Conservation (phyloP, 2,888 invertebrate species). For the Brenthis hecate region DNA sequence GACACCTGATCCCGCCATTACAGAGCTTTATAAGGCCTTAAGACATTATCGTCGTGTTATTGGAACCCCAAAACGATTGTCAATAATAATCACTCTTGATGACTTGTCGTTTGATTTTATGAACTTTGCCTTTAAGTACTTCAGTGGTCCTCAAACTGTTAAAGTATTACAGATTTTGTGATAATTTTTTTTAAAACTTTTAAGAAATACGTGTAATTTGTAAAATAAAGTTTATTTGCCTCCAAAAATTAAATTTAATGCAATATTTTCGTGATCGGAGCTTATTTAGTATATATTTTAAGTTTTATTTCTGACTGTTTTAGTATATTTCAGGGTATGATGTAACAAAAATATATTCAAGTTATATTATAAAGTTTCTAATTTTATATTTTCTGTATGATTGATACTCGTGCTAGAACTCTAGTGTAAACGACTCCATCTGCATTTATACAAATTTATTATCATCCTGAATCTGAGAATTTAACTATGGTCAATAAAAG, state of each 20-base stretch:
- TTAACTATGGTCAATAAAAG: background rate
- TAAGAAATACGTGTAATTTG: too few relatives aligned
- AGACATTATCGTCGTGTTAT: conserved; percentile 13
- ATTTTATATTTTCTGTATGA: too few relatives aligned
- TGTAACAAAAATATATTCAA: too few relatives aligned
- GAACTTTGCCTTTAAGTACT: conserved; percentile 3
- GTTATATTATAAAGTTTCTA: too few relatives aligned
- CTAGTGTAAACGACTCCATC: background rate
- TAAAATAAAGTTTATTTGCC: too few relatives aligned
- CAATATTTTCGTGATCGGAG: too few relatives aligned
- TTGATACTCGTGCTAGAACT: too few relatives aligned
- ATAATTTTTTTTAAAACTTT: too few relatives aligned
- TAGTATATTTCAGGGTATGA: too few relatives aligned
- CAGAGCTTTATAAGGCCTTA: conserved; percentile 11
- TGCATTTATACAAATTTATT: background rate
- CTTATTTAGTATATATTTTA: too few relatives aligned
- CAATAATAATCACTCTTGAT: conserved; percentile 23
- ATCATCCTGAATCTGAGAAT: background rate
- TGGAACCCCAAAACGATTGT: conserved; percentile 18
- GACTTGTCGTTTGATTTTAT: conserved; percentile 25
- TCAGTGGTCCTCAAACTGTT: background rate
- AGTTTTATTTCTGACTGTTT: too few relatives aligned
- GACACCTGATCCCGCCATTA: conserved; percentile 15
- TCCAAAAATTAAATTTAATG: too few relatives aligned
- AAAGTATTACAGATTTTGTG: background rate